Conservation (phyloP, 2,797 vertebrate species). For the Sebastes melanostomus region DNA sequence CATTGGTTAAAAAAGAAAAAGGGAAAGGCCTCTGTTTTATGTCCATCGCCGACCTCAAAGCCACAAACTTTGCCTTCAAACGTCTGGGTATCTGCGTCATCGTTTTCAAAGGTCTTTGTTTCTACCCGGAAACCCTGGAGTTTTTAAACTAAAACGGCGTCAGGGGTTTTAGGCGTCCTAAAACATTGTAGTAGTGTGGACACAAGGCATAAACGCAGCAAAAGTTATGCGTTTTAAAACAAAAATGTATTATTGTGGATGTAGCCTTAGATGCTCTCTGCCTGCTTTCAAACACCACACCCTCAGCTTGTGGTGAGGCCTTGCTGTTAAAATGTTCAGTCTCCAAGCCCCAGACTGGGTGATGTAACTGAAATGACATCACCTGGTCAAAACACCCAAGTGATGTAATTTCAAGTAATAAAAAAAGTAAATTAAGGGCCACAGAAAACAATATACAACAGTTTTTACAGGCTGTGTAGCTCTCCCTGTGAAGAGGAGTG, state of each 20-base stretch:
- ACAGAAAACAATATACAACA: neutral
- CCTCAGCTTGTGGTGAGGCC: neutral
- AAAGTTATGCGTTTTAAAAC: too few species aligned
- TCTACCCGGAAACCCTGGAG: too few species aligned
- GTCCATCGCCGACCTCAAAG: neutral
- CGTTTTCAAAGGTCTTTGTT: too few species aligned
- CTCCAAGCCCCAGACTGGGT: neutral
- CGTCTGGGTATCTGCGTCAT: too few species aligned
- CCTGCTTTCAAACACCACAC: neutral
- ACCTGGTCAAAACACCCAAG: neutral
- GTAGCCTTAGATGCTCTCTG: neutral
- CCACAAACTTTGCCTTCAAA: neutral
- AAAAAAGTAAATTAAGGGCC: neutral
- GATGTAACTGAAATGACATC: neutral
- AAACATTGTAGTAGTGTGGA: too few species aligned
- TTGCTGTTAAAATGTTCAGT: neutral
- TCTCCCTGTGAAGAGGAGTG: neutral
- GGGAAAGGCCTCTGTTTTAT: neutral
- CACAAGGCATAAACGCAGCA: too few species aligned
- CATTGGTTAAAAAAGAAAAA: neutral
- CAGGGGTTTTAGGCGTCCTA: too few species aligned
- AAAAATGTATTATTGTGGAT: too few species aligned
- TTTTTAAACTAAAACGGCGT: too few species aligned
- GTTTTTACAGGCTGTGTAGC: neutral
- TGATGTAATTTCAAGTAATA: slow-evolving; percentile 8